These are phyloP conservation scores for Ceratoteleas bidentatus DNA, from an alignment of 1,140 invertebrate species.

Conservation along the genomic window DNA sequence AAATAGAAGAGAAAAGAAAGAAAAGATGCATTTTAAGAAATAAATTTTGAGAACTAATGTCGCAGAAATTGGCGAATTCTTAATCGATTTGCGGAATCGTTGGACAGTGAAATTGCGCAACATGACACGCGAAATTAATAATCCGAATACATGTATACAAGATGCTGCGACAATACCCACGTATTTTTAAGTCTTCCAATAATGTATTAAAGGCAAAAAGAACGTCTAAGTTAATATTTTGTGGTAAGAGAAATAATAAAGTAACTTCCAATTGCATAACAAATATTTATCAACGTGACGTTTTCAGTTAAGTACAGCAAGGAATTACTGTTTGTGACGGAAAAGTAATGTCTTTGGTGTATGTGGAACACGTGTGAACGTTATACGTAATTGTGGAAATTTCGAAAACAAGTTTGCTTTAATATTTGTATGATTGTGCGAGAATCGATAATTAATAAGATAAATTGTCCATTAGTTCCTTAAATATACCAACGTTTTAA, in stretches of 20 bases:
- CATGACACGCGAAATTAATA: too few relatives aligned
- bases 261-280: constrained; percentile 16
- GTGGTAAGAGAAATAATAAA: constrained; percentile 14
- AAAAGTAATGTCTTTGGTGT: not conserved
- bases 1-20: not conserved
- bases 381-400: constrained; percentile 11
- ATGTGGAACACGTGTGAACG: not conserved
- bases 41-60: too few relatives aligned
- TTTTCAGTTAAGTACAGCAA: constrained; percentile 10
- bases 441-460: too few relatives aligned
- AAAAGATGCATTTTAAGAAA: too few relatives aligned
- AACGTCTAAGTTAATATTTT: not conserved
- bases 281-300: constrained; percentile 1
- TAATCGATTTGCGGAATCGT: too few relatives aligned
- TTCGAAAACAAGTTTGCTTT: too few relatives aligned
- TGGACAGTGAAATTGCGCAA: too few relatives aligned
- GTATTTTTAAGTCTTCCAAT: constrained; percentile 41
- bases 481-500: too few relatives aligned
- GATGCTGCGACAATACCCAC: constrained; percentile 23
- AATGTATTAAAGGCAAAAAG: constrained; percentile 5
- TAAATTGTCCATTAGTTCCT: too few relatives aligned
- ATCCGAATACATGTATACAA: not conserved
- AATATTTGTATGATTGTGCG: too few relatives aligned
- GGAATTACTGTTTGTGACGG: not conserved
- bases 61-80: too few relatives aligned